phyloP scores from a whole-genome alignment of 2,888 invertebrate species.

The Hypena proboscidalis region DNA sequence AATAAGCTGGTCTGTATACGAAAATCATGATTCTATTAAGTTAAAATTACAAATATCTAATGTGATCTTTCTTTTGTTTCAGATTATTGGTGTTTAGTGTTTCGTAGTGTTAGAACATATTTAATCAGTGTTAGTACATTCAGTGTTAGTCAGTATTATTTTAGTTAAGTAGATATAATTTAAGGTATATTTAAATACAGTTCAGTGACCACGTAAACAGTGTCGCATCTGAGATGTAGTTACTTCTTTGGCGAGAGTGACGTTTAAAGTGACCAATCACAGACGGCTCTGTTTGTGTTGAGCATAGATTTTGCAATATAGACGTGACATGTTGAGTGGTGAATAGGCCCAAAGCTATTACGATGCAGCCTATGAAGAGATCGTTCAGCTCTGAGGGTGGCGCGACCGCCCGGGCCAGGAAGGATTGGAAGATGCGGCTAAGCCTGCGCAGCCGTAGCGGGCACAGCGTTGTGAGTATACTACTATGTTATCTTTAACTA shows the following conservation, averaged over 20 bases:
- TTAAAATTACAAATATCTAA: no score
- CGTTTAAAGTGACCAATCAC: constrained; percentile 13
- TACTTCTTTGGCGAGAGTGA: constrained; percentile 15
- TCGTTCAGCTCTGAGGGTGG: constrained; percentile 88
- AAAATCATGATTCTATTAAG: no score
- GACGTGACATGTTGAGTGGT: constrained; percentile 51
- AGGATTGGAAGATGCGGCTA: constrained; percentile 90
- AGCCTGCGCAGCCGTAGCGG: constrained; percentile 90
- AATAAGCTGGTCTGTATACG: no score
- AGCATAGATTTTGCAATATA: constrained; percentile 49
- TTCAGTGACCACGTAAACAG: constrained; percentile 13
- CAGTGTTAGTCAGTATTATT: constrained; percentile 26
- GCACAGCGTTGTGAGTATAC: constrained; percentile 81
- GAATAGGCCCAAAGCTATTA: constrained; percentile 35
- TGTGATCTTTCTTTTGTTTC: constrained; percentile 33
- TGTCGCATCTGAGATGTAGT: constrained; percentile 12
- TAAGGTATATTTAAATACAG: constrained; percentile 16
- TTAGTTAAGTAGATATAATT: constrained; percentile 29
- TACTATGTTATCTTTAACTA: constrained; percentile 1
- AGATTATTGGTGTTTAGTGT: constrained; percentile 34
- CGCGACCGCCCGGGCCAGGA: constrained; percentile 80
- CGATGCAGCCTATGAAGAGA: constrained; percentile 85
- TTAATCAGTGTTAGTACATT: constrained; percentile 18
- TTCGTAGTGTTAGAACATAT: constrained; percentile 15
- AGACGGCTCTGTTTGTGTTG: constrained; percentile 8